Conservation (phyloP, 2,797 vertebrate species). For the Miichthys miiuy region DNA sequence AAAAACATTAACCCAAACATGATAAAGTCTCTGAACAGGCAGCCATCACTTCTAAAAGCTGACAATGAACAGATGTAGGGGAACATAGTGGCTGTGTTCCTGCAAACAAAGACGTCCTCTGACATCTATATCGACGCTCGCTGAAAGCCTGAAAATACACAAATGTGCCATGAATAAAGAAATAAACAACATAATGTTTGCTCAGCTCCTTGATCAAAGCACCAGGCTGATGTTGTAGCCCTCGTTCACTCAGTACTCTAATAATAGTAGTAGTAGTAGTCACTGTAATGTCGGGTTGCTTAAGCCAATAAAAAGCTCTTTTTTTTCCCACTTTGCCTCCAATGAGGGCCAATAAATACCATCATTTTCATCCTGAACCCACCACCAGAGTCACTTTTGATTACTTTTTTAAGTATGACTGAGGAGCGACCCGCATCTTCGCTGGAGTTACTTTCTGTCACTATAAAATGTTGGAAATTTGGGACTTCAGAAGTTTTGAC, state of each 20-base stretch:
- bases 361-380: neutral
- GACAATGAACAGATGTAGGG: neutral
- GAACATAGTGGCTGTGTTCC: neutral
- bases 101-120: neutral
- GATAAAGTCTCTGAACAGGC: neutral
- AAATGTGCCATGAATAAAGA: slow-evolving; percentile 7
- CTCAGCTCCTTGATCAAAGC: slow-evolving; percentile 35
- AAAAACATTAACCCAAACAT: slow-evolving; percentile 3
- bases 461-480: neutral
- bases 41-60: neutral
- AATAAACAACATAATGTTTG: slow-evolving; percentile 5
- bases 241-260: slow-evolving; percentile 15
- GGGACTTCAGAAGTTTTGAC: too few relatives aligned
- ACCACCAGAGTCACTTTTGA: neutral
- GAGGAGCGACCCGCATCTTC: neutral
- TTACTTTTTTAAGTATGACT: neutral
- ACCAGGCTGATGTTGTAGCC: neutral
- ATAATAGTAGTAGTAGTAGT: slow-evolving; percentile 36
- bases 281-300: slow-evolving; percentile 7
- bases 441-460: neutral
- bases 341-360: neutral
- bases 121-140: neutral
- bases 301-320: neutral
- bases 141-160: slow-evolving; percentile 7
- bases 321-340: neutral